These are phyloP conservation scores for Pholis gunnellus DNA, from an alignment of 2,113 vertebrate species.

Conservation along the genomic window DNA sequence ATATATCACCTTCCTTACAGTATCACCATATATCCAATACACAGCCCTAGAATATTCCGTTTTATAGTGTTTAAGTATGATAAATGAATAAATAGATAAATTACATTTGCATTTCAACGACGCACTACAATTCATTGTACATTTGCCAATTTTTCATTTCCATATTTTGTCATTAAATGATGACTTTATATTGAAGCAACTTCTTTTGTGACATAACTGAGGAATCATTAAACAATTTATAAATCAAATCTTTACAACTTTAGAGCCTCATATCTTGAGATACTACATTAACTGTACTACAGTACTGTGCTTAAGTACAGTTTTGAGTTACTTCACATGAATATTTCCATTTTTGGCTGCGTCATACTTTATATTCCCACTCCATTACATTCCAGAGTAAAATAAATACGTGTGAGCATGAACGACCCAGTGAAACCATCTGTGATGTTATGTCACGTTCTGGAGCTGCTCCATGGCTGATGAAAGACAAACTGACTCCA, in stretches of 20 bases:
- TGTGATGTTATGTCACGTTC: slow-evolving; percentile 21
- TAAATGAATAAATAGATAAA: neutral
- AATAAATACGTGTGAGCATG: neutral
- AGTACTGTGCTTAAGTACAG: neutral
- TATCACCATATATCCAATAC: no score
- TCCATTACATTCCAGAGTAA: neutral
- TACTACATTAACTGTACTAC: slow-evolving; percentile 2
- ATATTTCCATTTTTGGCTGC: neutral
- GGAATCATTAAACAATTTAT: neutral
- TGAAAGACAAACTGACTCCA: neutral
- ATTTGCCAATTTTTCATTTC: neutral
- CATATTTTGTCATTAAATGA: neutral
- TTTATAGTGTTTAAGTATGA: neutral
- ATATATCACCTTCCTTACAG: no score
- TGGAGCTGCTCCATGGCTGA: slow-evolving; percentile 4
- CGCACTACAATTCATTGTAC: neutral
- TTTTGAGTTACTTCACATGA: neutral
- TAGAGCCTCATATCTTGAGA: neutral
- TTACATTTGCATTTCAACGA: neutral
- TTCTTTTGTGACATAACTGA: neutral
- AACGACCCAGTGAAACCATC: slow-evolving; percentile 5
- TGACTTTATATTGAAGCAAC: neutral
- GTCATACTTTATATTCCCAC: neutral
- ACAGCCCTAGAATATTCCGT: neutral
- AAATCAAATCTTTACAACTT: neutral